These are phyloP conservation scores for Philaenus spumarius DNA, from an alignment of 1,140 invertebrate species.

Conservation along the genomic window DNA sequence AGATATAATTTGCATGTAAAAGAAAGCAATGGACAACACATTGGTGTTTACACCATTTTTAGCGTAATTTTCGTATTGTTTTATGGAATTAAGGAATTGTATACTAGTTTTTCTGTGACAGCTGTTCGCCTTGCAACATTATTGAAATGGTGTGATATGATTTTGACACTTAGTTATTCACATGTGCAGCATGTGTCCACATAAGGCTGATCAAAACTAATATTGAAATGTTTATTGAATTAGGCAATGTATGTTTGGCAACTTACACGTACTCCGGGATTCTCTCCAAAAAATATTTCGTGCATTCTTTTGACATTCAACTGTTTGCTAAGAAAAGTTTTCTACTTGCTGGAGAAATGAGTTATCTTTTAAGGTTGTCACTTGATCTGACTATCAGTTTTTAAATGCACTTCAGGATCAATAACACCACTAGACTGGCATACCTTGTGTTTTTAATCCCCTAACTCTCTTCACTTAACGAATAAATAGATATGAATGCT, in stretches of 20 bases:
- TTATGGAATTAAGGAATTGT: conserved; percentile 33
- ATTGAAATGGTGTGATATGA: conserved; percentile 18
- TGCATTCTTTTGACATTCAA: conserved; percentile 2
- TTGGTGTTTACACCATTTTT: conserved; percentile 24
- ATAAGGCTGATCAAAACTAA: conserved; percentile 31
- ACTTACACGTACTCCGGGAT: not conserved
- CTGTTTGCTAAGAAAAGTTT: not conserved
- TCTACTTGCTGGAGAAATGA: not conserved
- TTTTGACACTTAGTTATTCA: conserved; percentile 11
- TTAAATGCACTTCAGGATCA: not conserved
- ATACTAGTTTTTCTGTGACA: conserved; percentile 16
- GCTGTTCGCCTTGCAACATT: conserved; percentile 28
- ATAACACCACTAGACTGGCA: not conserved
- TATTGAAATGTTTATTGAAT: conserved; percentile 30
- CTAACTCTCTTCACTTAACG: not conserved
- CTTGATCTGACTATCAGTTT: not conserved
- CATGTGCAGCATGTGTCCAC: conserved; percentile 12
- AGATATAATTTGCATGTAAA: conserved; percentile 37
- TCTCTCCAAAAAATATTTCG: not conserved
- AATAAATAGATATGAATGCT: not conserved
- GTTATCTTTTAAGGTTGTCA: not conserved
- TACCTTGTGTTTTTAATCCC: not conserved
- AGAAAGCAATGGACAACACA: conserved; percentile 26
- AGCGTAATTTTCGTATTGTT: conserved; percentile 15
- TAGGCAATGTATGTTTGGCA: conserved; percentile 26